A percentile compares a stretch with the other conserved stretches of the same genome.
Evolutionary conservation across 2,797 vertebrate species (phyloP).

Genomic region (Oryzias sinensis): DNA sequence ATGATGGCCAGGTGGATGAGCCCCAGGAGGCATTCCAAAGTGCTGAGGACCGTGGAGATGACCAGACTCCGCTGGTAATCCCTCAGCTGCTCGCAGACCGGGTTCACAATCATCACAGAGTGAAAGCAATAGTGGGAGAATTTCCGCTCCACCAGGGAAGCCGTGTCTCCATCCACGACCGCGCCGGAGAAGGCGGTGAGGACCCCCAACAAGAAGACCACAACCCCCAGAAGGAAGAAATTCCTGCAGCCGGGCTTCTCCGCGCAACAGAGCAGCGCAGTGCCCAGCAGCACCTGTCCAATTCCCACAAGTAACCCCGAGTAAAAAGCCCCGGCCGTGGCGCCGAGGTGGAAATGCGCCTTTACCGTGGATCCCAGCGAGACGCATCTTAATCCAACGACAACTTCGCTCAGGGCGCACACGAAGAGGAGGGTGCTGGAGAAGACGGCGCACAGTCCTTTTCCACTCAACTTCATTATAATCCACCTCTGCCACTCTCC

Average conservation of each 20-base stretch:
- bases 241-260: constrained; percentile 86
- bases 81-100: constrained; percentile 85
- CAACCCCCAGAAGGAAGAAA: constrained; percentile 88
- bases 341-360: constrained; percentile 88
- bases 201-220: constrained; percentile 91
- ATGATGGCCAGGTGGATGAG: constrained; percentile 88
- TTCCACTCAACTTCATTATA: constrained; percentile 97
- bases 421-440: constrained; percentile 92
- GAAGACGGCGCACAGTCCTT: constrained; percentile 92
- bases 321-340: constrained; percentile 92
- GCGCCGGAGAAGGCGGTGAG: constrained; percentile 95
- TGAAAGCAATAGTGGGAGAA: constrained; percentile 89
- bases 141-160: constrained; percentile 91
- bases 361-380: constrained; percentile 88
- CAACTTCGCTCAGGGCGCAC: constrained; percentile 92
- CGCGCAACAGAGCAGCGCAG: constrained; percentile 87
- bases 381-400: constrained; percentile 90
- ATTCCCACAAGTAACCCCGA: constrained; percentile 88
- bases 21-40: constrained; percentile 90
- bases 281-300: constrained; percentile 86
- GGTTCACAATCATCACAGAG: constrained; percentile 65
- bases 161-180: constrained; percentile 94
- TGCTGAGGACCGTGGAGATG: constrained; percentile 90
- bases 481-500: constrained; percentile 85
- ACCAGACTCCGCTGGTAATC: constrained; percentile 91